A percentile compares a stretch with the other conserved stretches of the same genome.
phyloP scores from a whole-genome alignment of 2,113 vertebrate species.

The Eupsittula cactorum region DNA sequence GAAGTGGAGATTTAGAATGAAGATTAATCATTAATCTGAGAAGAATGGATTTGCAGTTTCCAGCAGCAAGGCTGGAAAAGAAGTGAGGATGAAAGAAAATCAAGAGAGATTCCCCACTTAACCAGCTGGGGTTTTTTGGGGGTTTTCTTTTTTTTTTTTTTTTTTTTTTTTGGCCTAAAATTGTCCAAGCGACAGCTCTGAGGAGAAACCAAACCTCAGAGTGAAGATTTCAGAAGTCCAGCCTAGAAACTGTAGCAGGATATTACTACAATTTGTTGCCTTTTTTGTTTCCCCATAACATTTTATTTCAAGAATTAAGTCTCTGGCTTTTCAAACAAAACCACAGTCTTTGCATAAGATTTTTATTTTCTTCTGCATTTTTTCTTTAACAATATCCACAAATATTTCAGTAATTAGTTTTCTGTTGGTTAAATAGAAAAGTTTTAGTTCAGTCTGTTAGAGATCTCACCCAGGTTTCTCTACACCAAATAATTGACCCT shows the following conservation, averaged over 20 bases:
- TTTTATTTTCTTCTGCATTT: conserved; percentile 47
- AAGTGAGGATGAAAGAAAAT: neutral
- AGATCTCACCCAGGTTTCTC: neutral
- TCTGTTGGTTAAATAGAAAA: neutral
- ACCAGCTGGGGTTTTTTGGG: neutral
- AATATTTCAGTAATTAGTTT: conserved; percentile 47
- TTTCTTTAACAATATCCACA: conserved; percentile 39
- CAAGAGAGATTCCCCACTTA: neutral
- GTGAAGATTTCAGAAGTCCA: neutral
- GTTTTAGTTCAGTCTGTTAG: neutral
- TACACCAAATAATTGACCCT: neutral
- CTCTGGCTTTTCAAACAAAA: conserved; percentile 33
- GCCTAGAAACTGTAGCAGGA: neutral
- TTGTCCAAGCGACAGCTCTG: neutral
- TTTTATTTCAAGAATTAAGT: conserved; percentile 19
- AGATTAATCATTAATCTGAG: conserved; percentile 23
- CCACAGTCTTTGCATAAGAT: conserved; percentile 26
- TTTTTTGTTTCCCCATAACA: neutral
- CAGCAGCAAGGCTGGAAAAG: neutral
- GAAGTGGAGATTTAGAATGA: conserved; percentile 9
- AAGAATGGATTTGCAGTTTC: neutral
- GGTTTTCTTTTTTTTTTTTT: neutral
- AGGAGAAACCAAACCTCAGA: neutral
- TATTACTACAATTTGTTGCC: neutral
- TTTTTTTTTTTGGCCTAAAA: neutral